These are phyloP conservation scores for Syrrhaptes paradoxus DNA, from an alignment of 2,113 vertebrate genomes.

Conservation along the genomic window DNA sequence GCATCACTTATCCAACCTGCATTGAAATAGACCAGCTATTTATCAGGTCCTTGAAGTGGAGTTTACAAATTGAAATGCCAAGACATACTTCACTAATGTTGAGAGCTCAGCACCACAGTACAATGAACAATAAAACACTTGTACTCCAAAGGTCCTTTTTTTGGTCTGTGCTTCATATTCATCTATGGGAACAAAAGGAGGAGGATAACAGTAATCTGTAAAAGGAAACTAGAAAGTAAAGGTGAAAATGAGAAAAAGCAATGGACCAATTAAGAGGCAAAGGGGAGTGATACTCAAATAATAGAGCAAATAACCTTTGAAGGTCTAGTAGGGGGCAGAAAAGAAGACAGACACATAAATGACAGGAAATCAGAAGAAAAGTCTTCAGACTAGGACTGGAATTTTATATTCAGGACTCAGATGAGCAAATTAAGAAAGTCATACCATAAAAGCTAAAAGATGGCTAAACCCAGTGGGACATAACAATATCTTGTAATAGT, in stretches of 20 bases:
- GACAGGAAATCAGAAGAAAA: neutral
- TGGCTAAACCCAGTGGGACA: neutral
- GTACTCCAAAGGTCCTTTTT: neutral
- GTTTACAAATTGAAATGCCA: slow-evolving; percentile 28
- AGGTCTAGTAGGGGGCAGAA: neutral
- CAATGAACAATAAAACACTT: neutral
- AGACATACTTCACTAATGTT: neutral
- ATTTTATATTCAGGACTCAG: neutral
- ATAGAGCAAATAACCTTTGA: neutral
- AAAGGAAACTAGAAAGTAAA: neutral
- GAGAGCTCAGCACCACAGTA: neutral
- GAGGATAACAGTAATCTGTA: neutral
- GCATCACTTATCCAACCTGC: neutral
- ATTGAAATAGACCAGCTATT: neutral
- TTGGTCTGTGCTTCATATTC: neutral
- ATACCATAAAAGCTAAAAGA: neutral
- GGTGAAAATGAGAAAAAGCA: neutral
- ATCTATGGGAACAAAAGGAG: neutral
- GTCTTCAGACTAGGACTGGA: neutral
- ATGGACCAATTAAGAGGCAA: neutral
- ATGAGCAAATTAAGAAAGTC: neutral
- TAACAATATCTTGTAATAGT: neutral
- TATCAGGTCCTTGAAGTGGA: neutral
- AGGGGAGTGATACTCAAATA: neutral
- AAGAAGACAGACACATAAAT: neutral